Conservation (phyloP, 1,140 invertebrate species). For the Bacillus rossius region DNA sequence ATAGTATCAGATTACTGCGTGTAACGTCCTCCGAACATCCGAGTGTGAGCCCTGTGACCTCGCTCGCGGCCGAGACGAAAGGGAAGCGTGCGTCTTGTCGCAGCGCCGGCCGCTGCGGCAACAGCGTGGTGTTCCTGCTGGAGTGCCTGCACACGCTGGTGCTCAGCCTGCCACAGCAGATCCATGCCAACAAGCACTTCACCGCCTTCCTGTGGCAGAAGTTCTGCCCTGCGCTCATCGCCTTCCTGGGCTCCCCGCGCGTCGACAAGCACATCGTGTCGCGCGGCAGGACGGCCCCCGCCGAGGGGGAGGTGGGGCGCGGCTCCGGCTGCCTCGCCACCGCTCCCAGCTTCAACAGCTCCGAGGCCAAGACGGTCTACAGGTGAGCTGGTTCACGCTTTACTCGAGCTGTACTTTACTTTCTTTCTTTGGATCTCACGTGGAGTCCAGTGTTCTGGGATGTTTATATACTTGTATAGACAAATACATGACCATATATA, state of each 20-base stretch:
- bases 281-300: constrained; percentile 52
- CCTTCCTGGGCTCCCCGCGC: constrained; percentile 74
- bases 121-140: constrained; percentile 67
- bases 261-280: constrained; percentile 67
- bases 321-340: constrained; percentile 65
- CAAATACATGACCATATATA: no score
- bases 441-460: no score
- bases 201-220: constrained; percentile 87
- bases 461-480: no score
- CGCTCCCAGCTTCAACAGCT: constrained; percentile 66
- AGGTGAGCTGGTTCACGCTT: constrained; percentile 48
- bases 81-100: neutral
- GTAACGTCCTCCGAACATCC: no score
- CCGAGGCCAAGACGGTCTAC: constrained; percentile 80
- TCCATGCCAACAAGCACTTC: constrained; percentile 75
- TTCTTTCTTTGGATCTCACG: no score
- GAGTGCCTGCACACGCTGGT: constrained; percentile 83
- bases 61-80: no score
- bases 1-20: no score
- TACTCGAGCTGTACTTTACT: neutral
- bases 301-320: constrained; percentile 48
- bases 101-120: constrained; percentile 26
- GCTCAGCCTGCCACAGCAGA: constrained; percentile 71
- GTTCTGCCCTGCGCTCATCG: constrained; percentile 82
- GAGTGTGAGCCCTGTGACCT: no score